A percentile compares a stretch with the other conserved stretches of the same genome.
Conservation (phyloP, 2,797 vertebrate species). For the Numenius phaeopus region DNA sequence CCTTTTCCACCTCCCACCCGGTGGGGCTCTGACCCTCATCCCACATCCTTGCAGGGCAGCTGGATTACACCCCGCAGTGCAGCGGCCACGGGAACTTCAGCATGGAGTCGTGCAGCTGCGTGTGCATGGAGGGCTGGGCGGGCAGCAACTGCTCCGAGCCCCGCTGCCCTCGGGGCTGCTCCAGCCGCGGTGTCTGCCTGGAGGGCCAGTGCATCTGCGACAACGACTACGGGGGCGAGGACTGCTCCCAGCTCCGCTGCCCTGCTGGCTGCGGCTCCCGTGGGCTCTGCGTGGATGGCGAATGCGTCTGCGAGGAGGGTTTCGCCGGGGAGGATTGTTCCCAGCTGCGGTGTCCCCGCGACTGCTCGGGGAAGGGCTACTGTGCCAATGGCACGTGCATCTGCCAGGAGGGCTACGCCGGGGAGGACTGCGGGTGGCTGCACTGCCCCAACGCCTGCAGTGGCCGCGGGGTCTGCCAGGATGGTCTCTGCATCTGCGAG, state of each 20-base stretch:
- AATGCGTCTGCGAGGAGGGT: slow-evolving; percentile 94
- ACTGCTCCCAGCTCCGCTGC: slow-evolving; percentile 93
- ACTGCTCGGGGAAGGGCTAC: slow-evolving; percentile 91
- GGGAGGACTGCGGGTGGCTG: slow-evolving; percentile 90
- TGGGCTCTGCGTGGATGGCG: slow-evolving; percentile 93
- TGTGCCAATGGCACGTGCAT: slow-evolving; percentile 92
- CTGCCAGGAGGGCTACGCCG: slow-evolving; percentile 89
- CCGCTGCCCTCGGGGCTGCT: slow-evolving; percentile 91
- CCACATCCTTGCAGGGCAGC: slow-evolving; percentile 82
- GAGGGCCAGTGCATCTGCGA: slow-evolving; percentile 95
- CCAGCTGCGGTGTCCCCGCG: slow-evolving; percentile 88
- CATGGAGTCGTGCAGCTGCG: slow-evolving; percentile 92
- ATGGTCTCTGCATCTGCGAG: slow-evolving; percentile 92
- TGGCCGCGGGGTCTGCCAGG: slow-evolving; percentile 88
- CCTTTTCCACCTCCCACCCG: not conserved
- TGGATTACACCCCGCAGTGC: slow-evolving; percentile 93
- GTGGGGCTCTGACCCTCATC: not conserved
- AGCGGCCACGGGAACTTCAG: slow-evolving; percentile 95
- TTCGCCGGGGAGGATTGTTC: slow-evolving; percentile 92
- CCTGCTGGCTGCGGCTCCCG: slow-evolving; percentile 90
- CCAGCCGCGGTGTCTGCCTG: slow-evolving; percentile 90
- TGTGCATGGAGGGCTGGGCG: slow-evolving; percentile 93
- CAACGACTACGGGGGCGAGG: slow-evolving; percentile 91
- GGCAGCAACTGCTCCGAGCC: slow-evolving; percentile 97
- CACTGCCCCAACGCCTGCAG: slow-evolving; percentile 93